Percentiles rank a stretch among this genome's conserved stretches.
phyloP scores from a whole-genome alignment of 2,113 vertebrate species.

The Ceyx melanurus region DNA sequence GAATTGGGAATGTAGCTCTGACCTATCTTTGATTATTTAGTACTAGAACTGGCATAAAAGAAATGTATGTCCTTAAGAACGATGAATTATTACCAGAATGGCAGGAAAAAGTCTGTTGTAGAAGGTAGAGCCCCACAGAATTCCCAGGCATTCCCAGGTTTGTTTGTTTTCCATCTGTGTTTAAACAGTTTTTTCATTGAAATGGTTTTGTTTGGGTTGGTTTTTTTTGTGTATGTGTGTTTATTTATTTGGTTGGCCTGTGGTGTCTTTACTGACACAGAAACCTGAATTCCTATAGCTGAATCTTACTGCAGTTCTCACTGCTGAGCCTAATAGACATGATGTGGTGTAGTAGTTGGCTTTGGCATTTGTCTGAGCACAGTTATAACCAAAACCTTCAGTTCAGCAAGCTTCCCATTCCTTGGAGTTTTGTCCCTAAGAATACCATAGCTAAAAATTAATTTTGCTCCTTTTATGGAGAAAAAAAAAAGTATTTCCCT shows the following conservation, averaged over 20 bases:
- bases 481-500: neutral
- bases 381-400: neutral
- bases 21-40: neutral
- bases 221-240: no score
- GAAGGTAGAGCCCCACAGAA: neutral
- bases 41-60: neutral
- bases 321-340: neutral
- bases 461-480: neutral
- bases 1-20: neutral
- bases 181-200: neutral
- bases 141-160: neutral
- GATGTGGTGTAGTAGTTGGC: neutral
- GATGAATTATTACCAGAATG: neutral
- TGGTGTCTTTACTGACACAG: neutral
- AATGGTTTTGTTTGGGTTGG: neutral
- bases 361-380: neutral
- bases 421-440: neutral
- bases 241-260: no score
- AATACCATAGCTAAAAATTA: neutral
- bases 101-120: neutral
- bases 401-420: neutral
- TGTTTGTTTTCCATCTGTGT: neutral
- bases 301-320: neutral
- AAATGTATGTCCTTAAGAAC: neutral
- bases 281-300: neutral